Evolutionary conservation across 2,113 vertebrate species (phyloP), one percentile per base, ranked within the genome.

Genomic region (Galemys pyrenaicus): DNA sequence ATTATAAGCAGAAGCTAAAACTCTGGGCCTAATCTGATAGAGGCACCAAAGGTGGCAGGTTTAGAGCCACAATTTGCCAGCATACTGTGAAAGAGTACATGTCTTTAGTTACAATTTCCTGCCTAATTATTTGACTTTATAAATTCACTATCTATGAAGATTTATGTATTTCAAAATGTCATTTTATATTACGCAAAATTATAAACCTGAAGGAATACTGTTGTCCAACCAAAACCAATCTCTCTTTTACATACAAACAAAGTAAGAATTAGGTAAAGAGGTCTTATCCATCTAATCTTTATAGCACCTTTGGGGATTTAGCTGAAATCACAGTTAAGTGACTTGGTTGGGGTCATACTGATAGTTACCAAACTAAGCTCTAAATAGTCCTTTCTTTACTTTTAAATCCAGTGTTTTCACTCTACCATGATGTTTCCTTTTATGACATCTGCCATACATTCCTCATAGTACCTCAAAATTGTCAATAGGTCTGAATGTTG

Each of bases 31-130:
- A 83, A 84, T 73, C 16, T 12, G 37, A 73, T 0, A 68, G 71
- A 73, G 62, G 37, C 12, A 71, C 6, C 16, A 19, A 94, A 65
- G 37, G 16, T 87, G 30, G 70, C 20, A 41, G 32, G 2, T 56
- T 62, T 56, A n/a, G 41, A 85, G 54, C 37, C 30, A 71, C 39
- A 49, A 95, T 39, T 75, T 58, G 54, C 24, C 26, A 17, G 70
- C 13, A 78, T 12, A 68, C 8, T 84, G 13, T 68, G 28, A 79
- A n/a, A 65, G 60, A 82, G 58, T 73, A 11, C 60, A 87, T 7
- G 39, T 37, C 26, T 81, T 86, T 85, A 54, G 15, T 86, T 32
- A 87, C 12, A 91, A 91, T 91, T 93, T 89, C 6, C 70, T 89
- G 68, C 32, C 30, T 73, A 64, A 62, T 71, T 71, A 94, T 32